Evolutionary conservation across 2,888 invertebrate genomes (phyloP).

Genomic region (Stictocephala bisonia): DNA sequence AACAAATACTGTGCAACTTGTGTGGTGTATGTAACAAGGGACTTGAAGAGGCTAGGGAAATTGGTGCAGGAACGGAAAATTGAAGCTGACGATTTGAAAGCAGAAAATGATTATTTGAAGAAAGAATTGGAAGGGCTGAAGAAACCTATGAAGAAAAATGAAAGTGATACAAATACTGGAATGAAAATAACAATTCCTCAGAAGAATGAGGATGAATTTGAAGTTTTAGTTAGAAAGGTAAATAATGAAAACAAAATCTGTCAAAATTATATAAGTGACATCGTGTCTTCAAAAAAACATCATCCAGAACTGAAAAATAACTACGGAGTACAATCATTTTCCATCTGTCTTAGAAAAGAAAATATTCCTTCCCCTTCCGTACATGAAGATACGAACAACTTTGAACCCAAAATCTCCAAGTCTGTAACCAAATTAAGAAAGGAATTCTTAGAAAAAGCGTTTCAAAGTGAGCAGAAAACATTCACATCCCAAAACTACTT

Average conservation of each 20-base stretch:
- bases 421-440: not conserved
- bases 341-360: not conserved
- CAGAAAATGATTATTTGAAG: conserved; percentile 17
- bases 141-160: conserved; percentile 4
- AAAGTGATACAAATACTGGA: not conserved
- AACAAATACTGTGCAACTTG: conserved; percentile 16
- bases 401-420: conserved; percentile 4
- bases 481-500: conserved; percentile 7
- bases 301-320: not conserved
- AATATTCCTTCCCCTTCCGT: not conserved
- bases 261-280: too few relatives aligned
- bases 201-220: not conserved
- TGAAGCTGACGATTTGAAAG: conserved; percentile 4
- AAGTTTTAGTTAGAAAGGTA: not conserved
- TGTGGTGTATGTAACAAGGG: conserved; percentile 7
- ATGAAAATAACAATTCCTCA: not conserved
- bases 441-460: conserved; percentile 28
- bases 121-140: conserved; percentile 23
- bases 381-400: too few relatives aligned
- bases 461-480: conserved; percentile 13
- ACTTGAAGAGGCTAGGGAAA: conserved; percentile 12
- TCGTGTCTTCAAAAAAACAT: not conserved
- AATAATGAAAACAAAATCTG: not conserved
- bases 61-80: not conserved
- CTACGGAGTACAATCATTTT: conserved; percentile 1